A percentile compares a stretch with the other conserved stretches of the same genome.
These are phyloP conservation scores for Thyatira batis DNA, from an alignment of 2,888 invertebrate species.

Conservation along the genomic window DNA sequence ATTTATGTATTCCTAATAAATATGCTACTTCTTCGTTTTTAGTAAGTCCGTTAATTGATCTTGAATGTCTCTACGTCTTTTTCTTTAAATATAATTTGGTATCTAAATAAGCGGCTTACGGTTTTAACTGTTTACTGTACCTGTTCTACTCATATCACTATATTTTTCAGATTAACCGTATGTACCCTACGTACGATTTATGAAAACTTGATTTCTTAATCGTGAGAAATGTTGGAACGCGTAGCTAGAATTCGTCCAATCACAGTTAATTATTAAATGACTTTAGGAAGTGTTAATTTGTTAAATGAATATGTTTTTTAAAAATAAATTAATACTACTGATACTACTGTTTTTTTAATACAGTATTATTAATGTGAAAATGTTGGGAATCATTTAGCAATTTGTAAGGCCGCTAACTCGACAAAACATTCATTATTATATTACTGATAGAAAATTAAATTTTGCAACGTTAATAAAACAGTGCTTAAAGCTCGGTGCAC, in stretches of 20 bases:
- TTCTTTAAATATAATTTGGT: no score
- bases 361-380: not conserved
- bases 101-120: no score
- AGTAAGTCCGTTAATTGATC: not conserved
- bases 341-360: not conserved
- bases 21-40: no score
- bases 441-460: not conserved
- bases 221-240: not conserved
- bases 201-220: not conserved
- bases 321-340: not conserved
- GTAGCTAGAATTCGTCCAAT: not conserved
- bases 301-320: not conserved
- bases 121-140: no score
- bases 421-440: not conserved
- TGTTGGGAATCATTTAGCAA: not conserved
- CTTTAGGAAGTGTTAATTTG: conserved; percentile 1
- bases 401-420: not conserved
- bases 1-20: no score
- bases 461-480: conserved; percentile 15
- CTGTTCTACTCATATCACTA: not conserved
- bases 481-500: conserved; percentile 17
- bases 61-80: not conserved
- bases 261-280: not conserved
- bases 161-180: not conserved
- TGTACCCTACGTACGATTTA: not conserved